Conservation (phyloP, 2,113 vertebrate species). For the Coryphaenoides rupestris region DNA sequence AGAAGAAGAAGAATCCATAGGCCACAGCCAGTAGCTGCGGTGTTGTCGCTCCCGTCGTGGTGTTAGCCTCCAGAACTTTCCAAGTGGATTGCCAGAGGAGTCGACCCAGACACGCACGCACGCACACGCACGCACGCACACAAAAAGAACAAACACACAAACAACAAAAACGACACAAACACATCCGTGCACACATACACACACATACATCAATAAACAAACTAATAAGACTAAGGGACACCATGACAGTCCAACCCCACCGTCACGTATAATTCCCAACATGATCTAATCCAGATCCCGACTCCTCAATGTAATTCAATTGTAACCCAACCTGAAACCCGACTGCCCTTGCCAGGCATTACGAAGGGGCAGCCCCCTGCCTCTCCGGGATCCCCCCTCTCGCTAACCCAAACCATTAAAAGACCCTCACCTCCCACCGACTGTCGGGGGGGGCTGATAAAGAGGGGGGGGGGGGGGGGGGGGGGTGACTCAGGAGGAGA, state of each 20-base stretch:
- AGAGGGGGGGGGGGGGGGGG: slow-evolving; percentile 42
- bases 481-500: slow-evolving; percentile 56
- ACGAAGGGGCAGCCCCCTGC: slow-evolving; percentile 36
- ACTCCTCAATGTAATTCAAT: slow-evolving; percentile 40
- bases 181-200: background rate
- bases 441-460: slow-evolving; percentile 59
- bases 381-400: slow-evolving; percentile 47
- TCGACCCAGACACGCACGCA: slow-evolving; percentile 19
- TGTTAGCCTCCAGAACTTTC: slow-evolving; percentile 48
- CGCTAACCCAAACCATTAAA: slow-evolving; percentile 64
- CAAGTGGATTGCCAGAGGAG: slow-evolving; percentile 46
- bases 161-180: background rate
- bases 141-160: background rate
- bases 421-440: slow-evolving; percentile 43
- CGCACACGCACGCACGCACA: background rate
- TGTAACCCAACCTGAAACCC: slow-evolving; percentile 57
- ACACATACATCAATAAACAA: background rate
- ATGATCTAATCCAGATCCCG: slow-evolving; percentile 26
- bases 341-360: slow-evolving; percentile 36
- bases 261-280: background rate
- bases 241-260: background rate
- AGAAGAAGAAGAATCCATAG: slow-evolving; percentile 36
- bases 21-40: slow-evolving; percentile 58
- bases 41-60: slow-evolving; percentile 65
- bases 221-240: background rate